A percentile compares a stretch with the other conserved stretches of the same genome.
phyloP scores from a whole-genome alignment of 1,140 invertebrate species.

The Amphibalanus amphitrite region DNA sequence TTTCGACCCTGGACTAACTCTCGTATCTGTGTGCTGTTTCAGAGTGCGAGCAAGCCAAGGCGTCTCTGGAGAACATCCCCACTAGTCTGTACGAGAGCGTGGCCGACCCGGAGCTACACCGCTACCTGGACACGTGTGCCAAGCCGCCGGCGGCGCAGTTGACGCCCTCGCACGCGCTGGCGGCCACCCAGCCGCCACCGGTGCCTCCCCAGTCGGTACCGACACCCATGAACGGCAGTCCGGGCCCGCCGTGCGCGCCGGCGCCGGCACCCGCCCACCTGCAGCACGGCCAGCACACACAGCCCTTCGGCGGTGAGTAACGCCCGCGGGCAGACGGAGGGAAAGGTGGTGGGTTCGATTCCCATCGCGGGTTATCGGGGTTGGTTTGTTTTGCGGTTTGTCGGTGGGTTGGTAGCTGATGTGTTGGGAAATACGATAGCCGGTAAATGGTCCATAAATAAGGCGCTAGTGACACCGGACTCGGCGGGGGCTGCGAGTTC shows the following conservation, averaged over 20 bases:
- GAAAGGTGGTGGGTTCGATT: not conserved
- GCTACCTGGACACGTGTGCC: not conserved
- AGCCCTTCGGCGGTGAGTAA: not conserved
- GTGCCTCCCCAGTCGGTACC: too few species aligned
- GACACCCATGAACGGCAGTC: not conserved
- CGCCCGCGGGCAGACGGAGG: too few species aligned
- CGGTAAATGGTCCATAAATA: too few species aligned
- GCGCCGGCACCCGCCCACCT: too few species aligned
- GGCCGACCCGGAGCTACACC: not conserved
- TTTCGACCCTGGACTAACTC: not conserved
- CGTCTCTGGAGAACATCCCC: not conserved
- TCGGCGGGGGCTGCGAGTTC: too few species aligned
- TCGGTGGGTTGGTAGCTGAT: too few species aligned
- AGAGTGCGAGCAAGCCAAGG: not conserved
- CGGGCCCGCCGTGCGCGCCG: not conserved
- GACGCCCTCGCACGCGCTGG: not conserved
- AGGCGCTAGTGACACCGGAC: too few species aligned
- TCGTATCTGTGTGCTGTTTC: not conserved
- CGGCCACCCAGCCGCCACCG: not conserved
- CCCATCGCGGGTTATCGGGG: not conserved
- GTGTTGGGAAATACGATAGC: too few species aligned
- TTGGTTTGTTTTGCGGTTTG: too few species aligned
- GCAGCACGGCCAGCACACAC: not conserved
- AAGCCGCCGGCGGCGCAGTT: not conserved
- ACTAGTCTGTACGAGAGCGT: slow-evolving; percentile 2